Evolutionary conservation across 1,140 invertebrate genomes (phyloP), one percentile per base, ranked within the genome.

Genomic region (Drosophila willistoni): DNA sequence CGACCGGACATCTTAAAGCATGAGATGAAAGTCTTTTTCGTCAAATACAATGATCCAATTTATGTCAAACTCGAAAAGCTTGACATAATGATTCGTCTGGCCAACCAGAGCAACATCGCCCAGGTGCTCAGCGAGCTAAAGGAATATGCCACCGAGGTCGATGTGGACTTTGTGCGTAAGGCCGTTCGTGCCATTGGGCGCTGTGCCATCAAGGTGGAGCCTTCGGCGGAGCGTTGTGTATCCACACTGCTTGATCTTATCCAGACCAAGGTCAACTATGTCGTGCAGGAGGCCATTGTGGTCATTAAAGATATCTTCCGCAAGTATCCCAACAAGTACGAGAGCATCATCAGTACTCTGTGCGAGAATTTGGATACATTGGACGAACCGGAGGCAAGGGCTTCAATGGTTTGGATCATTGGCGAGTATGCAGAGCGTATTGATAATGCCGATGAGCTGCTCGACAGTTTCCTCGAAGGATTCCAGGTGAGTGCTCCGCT

Each of bases 401-500:
- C 98, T 10, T 99, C 98, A 0, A 99, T 99, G 99, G 99, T 99
- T 75, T 99, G 99, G 99, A 99, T 99, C 75, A 99, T 99, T 92
- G 99, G 98, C 76, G 97, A 98, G 92, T 99, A 99, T 93, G 99
- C 99, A 0, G 99, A 99, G 91, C 95, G 99, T 77, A 99, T 99
- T 83, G 99, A 99, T 92, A 99, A 99, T 93, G 99, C 99, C 10
- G 99, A 99, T 91, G 99, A 99, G 92, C 93, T 99, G 12, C 93
- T 99, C 3, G 99, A 99, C 92, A 98, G 97, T 82, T 99, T 99
- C 93, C 93, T 99, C 1, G 99, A 99, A 94, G 98, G 98, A n/a
- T 99, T 99, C 93, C 98, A 99, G 73, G 73, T 75, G 13, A n/a
- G 69, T 10, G 4, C 1, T 47, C 7, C 7, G 14, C 3, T 36